Evolutionary conservation across 2,797 vertebrate genomes (phyloP), one percentile per base, ranked within the genome.

Genomic region (Lacerta bilineata): DNA sequence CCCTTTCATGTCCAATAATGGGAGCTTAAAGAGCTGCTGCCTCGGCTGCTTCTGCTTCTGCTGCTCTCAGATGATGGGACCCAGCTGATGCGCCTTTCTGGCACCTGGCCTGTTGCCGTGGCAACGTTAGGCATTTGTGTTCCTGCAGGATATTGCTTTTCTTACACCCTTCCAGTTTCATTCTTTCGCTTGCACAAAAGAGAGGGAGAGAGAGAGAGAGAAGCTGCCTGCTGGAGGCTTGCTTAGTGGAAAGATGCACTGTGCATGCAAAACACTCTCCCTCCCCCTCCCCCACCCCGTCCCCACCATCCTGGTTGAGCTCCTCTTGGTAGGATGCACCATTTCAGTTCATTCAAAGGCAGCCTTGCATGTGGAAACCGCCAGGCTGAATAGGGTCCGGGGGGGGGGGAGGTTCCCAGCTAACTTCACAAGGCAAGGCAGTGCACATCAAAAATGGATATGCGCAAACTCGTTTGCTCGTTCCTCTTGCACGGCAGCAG

Each of bases 71-170:
- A 0, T 55, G 87, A 87, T 89, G 89, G 92, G 87, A 86, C 80
- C 80, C 87, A 1, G 87, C 94, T 94, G 50, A 93, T 83, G 9
- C 74, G 95, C 85, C 92, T 91, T 91, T 88, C 68, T 85, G 36
- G 55, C 93, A 93, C 93, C 93, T 91, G 0, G 25, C 91, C 89
- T 0, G 93, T 97, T 96, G 91, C 95, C 93, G 90, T 95, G 95
- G 96, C 86, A 94, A 95, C 90, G 6, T 86, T 92, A 93, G 93
- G 90, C 91, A 27, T 91, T 93, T 76, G 87, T 88, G 83, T 91
- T 92, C 85, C 90, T 80, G 89, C 91, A 96, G 96, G 96, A 96
- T 96, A 94, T 97, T 95, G 96, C 96, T 96, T 95, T 94, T 93
- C 94, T 95, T 15, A 91, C 95, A 91, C 94, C 91, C 83, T 95